Evolutionary conservation across 2,888 invertebrate species (phyloP), one percentile per base, ranked within the genome.

Genomic region (Cinara cedri): DNA sequence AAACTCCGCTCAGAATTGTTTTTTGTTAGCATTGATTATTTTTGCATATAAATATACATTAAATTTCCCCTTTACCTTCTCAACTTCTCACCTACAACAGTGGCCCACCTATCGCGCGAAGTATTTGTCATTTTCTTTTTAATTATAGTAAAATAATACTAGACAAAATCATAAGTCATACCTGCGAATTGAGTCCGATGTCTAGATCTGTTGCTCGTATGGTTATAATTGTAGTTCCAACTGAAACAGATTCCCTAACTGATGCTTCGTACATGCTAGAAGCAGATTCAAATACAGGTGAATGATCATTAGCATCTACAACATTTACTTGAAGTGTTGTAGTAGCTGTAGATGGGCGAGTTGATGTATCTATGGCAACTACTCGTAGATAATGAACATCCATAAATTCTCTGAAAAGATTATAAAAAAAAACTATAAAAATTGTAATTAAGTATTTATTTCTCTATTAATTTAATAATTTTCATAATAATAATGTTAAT

Each of bases 121-220:
- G n/a, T n/a, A n/a, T n/a, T n/a, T n/a, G n/a, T n/a, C n/a, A n/a
- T n/a, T n/a, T n/a, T n/a, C n/a, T n/a, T n/a, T n/a, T n/a, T n/a
- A n/a, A n/a, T 34, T 34, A 34, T 6, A 34, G 3, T 34, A 3
- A 34, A 34, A 34, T 34, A 4, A 34, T 34, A 34, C 34, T 34
- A 34, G 34, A 34, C 34, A 34, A 46, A 55, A 21, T 21, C 11
- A 55, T 21, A 1, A 76, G 82, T 85, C 11, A 85, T 84, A 93
- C 92, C 85, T 96, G 94, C 16, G 94, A 93, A 86, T 98, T 98
- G 84, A 93, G 91, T 1, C 95, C 96, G 55, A 92, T 90, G 85
- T 98, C 97, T 84, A 94, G 92, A 86, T 98, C 97, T 0, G 94
- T 94, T 0, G 97, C 98, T 82, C 96, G 91, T 0, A 98, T 89